These are phyloP conservation scores for Brachynemurus nebulosus DNA, from an alignment of 2,888 invertebrate species.

Conservation along the genomic window DNA sequence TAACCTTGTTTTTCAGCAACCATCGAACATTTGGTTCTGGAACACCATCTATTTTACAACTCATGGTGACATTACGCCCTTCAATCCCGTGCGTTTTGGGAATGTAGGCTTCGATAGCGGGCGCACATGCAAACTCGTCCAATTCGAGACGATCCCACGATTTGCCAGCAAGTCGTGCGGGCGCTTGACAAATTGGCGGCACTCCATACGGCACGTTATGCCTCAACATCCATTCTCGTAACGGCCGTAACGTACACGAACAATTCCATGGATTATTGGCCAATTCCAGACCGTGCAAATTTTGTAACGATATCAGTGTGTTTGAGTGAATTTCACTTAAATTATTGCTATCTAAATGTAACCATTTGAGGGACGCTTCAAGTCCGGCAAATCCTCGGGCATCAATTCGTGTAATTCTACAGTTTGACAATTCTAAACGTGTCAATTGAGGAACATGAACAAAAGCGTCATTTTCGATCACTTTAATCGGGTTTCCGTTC, in stretches of 20 bases:
- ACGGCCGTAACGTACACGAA: slow-evolving; percentile 56
- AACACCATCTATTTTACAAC: slow-evolving; percentile 54
- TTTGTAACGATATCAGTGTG: slow-evolving; percentile 50
- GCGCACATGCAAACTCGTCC: slow-evolving; percentile 68
- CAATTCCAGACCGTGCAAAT: slow-evolving; percentile 59
- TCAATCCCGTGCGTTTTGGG: slow-evolving; percentile 49
- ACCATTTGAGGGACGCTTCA: slow-evolving; percentile 57
- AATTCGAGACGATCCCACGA: slow-evolving; percentile 63
- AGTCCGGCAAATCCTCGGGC: slow-evolving; percentile 57
- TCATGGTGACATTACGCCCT: slow-evolving; percentile 58
- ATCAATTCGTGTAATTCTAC: slow-evolving; percentile 54
- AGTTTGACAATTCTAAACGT: slow-evolving; percentile 57
- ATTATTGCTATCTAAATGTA: slow-evolving; percentile 63
- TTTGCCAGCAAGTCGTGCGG: slow-evolving; percentile 45
- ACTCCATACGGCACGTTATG: slow-evolving; percentile 61
- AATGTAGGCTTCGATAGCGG: slow-evolving; percentile 48
- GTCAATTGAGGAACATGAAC: slow-evolving; percentile 50
- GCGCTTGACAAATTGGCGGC: slow-evolving; percentile 55
- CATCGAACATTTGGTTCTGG: slow-evolving; percentile 61
- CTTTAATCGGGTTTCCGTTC: slow-evolving; percentile 58
- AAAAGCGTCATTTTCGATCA: slow-evolving; percentile 56
- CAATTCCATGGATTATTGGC: slow-evolving; percentile 77
- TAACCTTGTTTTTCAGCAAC: slow-evolving; percentile 53
- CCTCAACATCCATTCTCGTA: slow-evolving; percentile 65
- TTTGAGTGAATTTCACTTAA: slow-evolving; percentile 45